Evolutionary conservation across 2,888 invertebrate genomes (phyloP), one percentile per base, ranked within the genome.

Genomic region (Dyspetes luteomarginatus): DNA sequence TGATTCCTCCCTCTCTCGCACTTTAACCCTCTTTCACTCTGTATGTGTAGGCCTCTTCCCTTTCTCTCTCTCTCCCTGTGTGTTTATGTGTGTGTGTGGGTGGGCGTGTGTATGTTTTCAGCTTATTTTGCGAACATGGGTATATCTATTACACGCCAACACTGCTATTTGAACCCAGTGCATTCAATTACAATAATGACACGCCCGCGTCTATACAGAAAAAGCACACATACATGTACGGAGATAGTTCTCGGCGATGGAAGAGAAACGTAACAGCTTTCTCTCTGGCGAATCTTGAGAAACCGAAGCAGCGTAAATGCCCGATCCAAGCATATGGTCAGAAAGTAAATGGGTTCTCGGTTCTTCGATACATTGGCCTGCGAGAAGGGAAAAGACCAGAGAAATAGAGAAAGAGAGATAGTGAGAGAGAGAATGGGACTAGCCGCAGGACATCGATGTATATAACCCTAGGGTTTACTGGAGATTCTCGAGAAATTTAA

Each of bases 121-220:
- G n/a, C n/a, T n/a, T n/a, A n/a, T 36, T 15, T 19, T 2, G 36
- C 60, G 64, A 48, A 64, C 17, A 7, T 24, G 9, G 48, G 64
- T 45, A 24, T 43, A 84, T 85, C 81, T 83, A 85, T 86, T 85
- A 82, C 86, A 65, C 17, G 62, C 74, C 82, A 81, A 48, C 45
- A 73, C 83, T 83, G 87, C 88, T 88, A 89, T 89, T 89, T 86
- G 87, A 89, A 88, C 85, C 83, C 78, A 83, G 85, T 84, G 86
- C 86, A 87, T 89, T 90, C 86, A 88, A 89, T 89, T 89, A 88
- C 87, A 85, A 87, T 88, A 88, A 90, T 88, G 84, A 85, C 73
- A 55, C 12, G 7, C n/a, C n/a, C 22, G 73, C 19, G 24, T 50
- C 48, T 22, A 9, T 28, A 45, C 36, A 41, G 9, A 7, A 9